Percentiles rank a stretch among this genome's conserved stretches.
These are phyloP conservation scores for Onychomys torridus DNA, from an alignment of 2,797 vertebrate species.

Conservation along the genomic window DNA sequence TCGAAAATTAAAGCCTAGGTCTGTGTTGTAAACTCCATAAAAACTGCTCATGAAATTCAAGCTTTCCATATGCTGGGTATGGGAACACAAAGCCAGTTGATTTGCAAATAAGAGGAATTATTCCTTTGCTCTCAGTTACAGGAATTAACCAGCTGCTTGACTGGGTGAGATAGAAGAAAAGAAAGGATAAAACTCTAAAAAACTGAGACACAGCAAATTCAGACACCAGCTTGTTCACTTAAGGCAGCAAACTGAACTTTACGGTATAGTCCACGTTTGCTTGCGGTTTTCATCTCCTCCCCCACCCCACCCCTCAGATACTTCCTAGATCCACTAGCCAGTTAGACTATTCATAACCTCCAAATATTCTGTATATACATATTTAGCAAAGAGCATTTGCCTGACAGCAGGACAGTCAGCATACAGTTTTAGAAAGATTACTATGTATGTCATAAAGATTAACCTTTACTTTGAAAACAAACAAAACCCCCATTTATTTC, in stretches of 20 bases:
- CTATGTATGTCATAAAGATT: constrained; percentile 82
- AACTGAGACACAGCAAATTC: constrained; percentile 87
- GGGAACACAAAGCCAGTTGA: constrained; percentile 85
- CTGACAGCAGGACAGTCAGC: constrained; percentile 90
- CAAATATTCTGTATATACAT: constrained; percentile 93
- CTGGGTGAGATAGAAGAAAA: constrained; percentile 79
- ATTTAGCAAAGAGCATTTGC: constrained; percentile 88
- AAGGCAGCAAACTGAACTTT: constrained; percentile 86
- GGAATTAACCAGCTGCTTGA: constrained; percentile 82
- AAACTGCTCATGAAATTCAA: constrained; percentile 84
- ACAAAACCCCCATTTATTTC: constrained; percentile 78
- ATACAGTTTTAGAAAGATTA: constrained; percentile 90
- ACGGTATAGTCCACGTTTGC: constrained; percentile 86
- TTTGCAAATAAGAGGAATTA: constrained; percentile 82
- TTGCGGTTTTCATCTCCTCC: constrained; percentile 80
- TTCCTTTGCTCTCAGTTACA: constrained; percentile 83
- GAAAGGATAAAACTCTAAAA: constrained; percentile 83
- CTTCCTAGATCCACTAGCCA: constrained; percentile 86
- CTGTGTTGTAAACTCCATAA: constrained; percentile 85
- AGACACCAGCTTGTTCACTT: constrained; percentile 82
- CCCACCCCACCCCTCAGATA: constrained; percentile 79
- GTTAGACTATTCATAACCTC: constrained; percentile 91
- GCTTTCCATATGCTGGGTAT: constrained; percentile 84
- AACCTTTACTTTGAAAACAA: constrained; percentile 81
- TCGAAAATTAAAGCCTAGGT: constrained; percentile 88